Evolutionary conservation across 2,797 vertebrate genomes (phyloP).

Genomic region (Synaphobranchus kaupii): DNA sequence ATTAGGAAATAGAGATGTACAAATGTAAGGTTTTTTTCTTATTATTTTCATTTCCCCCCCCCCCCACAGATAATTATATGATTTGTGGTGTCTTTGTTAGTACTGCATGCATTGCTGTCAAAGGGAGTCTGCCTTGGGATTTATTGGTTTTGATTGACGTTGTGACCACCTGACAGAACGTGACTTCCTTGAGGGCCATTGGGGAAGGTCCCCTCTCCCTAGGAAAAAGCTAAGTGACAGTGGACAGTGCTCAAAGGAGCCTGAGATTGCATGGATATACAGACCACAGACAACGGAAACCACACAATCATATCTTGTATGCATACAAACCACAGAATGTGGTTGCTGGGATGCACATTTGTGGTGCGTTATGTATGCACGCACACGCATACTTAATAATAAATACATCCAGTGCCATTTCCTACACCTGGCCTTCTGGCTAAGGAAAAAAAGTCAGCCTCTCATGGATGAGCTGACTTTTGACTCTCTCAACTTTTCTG

Average conservation of each 20-base stretch:
- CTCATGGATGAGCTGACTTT: background rate
- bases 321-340: background rate
- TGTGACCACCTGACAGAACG: slow-evolving; percentile 64
- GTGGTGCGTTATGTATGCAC: background rate
- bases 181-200: slow-evolving; percentile 60
- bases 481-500: background rate
- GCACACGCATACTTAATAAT: background rate
- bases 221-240: background rate
- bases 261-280: background rate
- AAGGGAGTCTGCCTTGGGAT: slow-evolving; percentile 30
- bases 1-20: background rate
- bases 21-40: background rate
- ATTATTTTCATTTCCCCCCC: no score
- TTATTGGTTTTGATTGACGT: slow-evolving; percentile 63
- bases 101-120: background rate
- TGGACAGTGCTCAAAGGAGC: background rate
- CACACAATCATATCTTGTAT: background rate
- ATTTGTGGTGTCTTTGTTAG: background rate
- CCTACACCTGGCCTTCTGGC: background rate
- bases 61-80: background rate
- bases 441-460: background rate
- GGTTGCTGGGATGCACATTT: background rate
- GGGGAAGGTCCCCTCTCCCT: background rate
- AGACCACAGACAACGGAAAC: background rate
- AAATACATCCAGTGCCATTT: background rate